phyloP scores from a whole-genome alignment of 1,140 invertebrate genomes.

The Dendroctonus ponderosae region DNA sequence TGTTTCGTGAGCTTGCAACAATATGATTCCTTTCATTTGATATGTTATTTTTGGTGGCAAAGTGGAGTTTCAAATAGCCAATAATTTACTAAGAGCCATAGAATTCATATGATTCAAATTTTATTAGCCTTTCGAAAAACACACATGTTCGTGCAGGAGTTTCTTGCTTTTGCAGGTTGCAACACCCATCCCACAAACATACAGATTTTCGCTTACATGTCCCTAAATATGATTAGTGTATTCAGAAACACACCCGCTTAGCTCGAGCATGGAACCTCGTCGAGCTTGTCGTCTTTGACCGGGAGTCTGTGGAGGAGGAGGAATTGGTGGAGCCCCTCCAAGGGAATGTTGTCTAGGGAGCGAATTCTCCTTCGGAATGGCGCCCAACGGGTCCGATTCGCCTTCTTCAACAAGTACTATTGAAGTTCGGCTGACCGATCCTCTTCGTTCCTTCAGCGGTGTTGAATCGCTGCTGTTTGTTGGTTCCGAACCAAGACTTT shows the following conservation, averaged over 20 bases:
- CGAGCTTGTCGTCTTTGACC: slow-evolving; percentile 62
- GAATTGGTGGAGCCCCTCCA: slow-evolving; percentile 29
- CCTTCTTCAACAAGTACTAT: slow-evolving; percentile 58
- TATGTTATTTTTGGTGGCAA: too few species aligned
- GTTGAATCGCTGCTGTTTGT: slow-evolving; percentile 51
- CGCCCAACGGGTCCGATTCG: slow-evolving; percentile 57
- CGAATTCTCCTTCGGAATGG: slow-evolving; percentile 53
- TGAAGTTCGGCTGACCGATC: slow-evolving; percentile 49
- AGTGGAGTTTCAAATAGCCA: too few species aligned
- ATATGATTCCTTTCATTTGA: too few species aligned
- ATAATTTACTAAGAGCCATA: too few species aligned
- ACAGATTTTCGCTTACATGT: slow-evolving; percentile 34
- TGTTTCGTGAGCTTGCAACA: too few species aligned
- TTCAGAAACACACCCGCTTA: slow-evolving; percentile 61
- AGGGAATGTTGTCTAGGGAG: slow-evolving; percentile 39
- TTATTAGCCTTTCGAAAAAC: too few species aligned
- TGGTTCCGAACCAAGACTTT: slow-evolving; percentile 60
- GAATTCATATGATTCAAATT: too few species aligned
- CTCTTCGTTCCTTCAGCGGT: slow-evolving; percentile 48
- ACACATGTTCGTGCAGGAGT: too few species aligned
- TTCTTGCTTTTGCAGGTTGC: slow-evolving; percentile 6
- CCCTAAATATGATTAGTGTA: slow-evolving; percentile 44
- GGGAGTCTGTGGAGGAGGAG: slow-evolving; percentile 52
- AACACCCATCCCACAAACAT: slow-evolving; percentile 30
- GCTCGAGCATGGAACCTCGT: slow-evolving; percentile 66